Conservation (phyloP, 2,888 invertebrate species). For the Ophion ellenae region DNA sequence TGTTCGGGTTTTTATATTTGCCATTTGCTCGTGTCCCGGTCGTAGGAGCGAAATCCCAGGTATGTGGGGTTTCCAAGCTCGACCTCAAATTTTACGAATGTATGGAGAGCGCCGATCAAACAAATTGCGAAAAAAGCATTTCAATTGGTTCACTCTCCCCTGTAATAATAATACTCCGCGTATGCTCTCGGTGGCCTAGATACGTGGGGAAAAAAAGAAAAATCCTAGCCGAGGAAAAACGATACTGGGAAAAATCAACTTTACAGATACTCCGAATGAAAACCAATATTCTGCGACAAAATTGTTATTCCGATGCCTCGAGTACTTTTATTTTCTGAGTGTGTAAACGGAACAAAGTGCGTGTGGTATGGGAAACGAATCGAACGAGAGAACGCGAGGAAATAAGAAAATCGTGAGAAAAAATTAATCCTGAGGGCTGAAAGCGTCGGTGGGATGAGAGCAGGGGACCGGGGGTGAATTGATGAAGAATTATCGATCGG, state of each 20-base stretch:
- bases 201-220: background rate
- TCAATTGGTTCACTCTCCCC: background rate
- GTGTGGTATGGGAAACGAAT: background rate
- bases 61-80: background rate
- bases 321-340: background rate
- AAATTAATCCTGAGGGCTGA: constrained; percentile 39
- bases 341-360: background rate
- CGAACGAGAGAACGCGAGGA: background rate
- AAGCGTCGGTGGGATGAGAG: constrained; percentile 31
- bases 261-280: background rate
- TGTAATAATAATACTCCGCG: background rate
- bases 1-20: constrained; percentile 10
- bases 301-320: background rate
- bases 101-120: background rate
- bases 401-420: constrained; percentile 40
- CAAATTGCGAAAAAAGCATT: background rate
- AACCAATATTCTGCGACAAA: background rate
- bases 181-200: background rate
- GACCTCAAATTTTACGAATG: background rate
- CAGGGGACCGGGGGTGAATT: constrained; percentile 10
- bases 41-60: background rate
- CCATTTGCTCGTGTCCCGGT: background rate
- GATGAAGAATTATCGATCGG: constrained; percentile 59
- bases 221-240: background rate
- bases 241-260: background rate